Evolutionary conservation across 92 coral and sea anemone genomes (phyloP), one percentile per base, ranked within the genome.

Genomic region (Phymanthus crucifer): DNA sequence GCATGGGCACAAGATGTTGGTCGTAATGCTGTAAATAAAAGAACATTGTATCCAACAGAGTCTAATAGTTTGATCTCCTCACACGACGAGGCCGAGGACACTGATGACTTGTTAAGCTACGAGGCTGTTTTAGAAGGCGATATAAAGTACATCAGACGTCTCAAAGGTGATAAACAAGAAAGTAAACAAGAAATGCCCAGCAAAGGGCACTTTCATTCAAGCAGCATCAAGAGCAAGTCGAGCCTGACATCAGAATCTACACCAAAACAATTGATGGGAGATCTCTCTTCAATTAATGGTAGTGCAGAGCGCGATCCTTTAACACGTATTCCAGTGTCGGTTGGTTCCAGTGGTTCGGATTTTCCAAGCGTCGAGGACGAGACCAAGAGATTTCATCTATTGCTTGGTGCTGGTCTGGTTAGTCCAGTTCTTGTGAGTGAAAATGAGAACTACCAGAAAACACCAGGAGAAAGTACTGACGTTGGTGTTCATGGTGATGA

Each of bases 61-160:
- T 82, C 80, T 4, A 74, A 37, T 50, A 68, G 72, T 3, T 13
- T 82, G 8, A 36, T 65, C 10, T 38, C 70, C 6, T 82, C 86
- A 7, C 80, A 82, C 8, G 86, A 82, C 38, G 86, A 82, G 26
- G 86, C 97, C 6, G 94, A 92, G 77, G 89, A 92, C 46, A 92
- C 97, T 32, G 97, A 92, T 77, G 97, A 92, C 57, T 85, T 92
- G 40, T 78, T 92, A 40, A 90, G 88, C 66, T 92, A 90, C 68
- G 97, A 92, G 18, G 92, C 97, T 1, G 94, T 82, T 13, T 33
- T 92, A 52, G 92, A 92, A 80, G 90, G 94, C 19, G 91, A 90
- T 70, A 83, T 89, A 0, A 88, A 90, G 31, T 90, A 90, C 58
- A 61, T 92, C 57, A 67, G 72, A 66, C 78, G 85, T 64, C 71